Evolutionary conservation across 2,888 invertebrate species (phyloP), one percentile per base, ranked within the genome.

Genomic region (Rhyacophila evoluta): DNA sequence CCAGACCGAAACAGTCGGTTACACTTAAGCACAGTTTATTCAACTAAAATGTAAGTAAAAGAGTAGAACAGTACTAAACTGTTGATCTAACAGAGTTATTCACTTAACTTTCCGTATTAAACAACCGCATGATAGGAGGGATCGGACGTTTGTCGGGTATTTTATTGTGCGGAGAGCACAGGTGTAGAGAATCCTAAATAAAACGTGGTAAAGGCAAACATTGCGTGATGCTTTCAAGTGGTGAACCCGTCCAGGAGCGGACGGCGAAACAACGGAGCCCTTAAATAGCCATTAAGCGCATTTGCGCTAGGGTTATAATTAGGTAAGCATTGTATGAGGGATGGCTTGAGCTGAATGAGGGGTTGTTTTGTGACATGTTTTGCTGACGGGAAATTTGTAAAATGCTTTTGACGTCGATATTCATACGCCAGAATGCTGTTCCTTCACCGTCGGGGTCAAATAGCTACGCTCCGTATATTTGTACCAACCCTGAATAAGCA

Each of bases 231-330:
- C 67, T 68, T 36, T 27, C 27, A 38, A 69, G 75, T 75, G 67
- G 39, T 15, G 25, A 8, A 28, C 25, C 38, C 27, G 71, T 2
- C 36, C 25, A 19, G 25, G 38, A 37, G 70, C 25, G 38, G 27
- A 70, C 70, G 25, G 38, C 28, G 70, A 27, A 69, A 74, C 28
- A 29, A 37, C 41, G 74, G 15, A 74, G 36, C 75, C 79, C 79
- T 74, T 77, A 79, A 81, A 81, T 75, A 77, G 74, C 74, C 72
- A 77, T 81, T 81, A 81, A 79, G 76, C 79, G 77, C 81, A 74
- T 74, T 77, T 74, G 77, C 74, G 77, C 72, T 55, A 70, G 75
- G 80, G 77, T 36, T 77, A 77, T 80, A 80, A 80, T 80, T 80
- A 80, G 80, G 80, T 79, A 79, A 36, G 77, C 37, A 79, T 75